Base-by-base conservation (phyloP, 2,888 invertebrate species). In the Lissocephala sabroskyi region DNA sequence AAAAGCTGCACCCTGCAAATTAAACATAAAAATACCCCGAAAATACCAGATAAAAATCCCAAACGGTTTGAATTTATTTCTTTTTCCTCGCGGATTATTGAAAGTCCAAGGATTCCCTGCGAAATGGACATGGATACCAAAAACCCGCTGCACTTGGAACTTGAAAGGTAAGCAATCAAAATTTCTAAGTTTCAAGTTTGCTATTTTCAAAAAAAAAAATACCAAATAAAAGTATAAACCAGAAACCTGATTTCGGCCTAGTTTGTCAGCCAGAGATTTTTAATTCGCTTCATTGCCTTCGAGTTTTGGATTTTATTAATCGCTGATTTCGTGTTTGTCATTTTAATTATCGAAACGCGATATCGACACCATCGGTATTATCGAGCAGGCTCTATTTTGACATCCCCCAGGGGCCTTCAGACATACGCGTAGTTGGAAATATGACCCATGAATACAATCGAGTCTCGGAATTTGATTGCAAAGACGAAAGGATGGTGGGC, bases 391-490 rank as follows among this genome's bases (percentile, higher is more conserved):
- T 49, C 17, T 33, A 37, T 36, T 50, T 61, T 59, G 37, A 26
- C 67, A 52, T 51, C 43, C 54, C 28, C 14, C 35, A 26, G n/a
- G 3, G 4, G 30, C 26, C 18, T 6, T 59, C 29, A 68, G 30
- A 73, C 65, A 44, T 63, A 81, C 30, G 74, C 80, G 55, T 79
- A 79, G 59, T 74, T 79, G 39, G 81, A 70, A 41, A 81, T 65
- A 49, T 82, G 82, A 4, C 81, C 81, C 58, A 81, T 68, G 28
- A 81, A 78, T 28, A 75, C 68, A 52, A 81, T 75, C n/a, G 82
- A 80, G 45, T 80, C 79, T 58, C 64, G 65, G 54, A 70, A 60
- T 52, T 71, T 74, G 17, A 81, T 68, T 45, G 79, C 80, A 46
- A 81, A 81, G 11, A 64, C 70, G 45, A 81, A 81, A 14, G 81